Evolutionary conservation across 2,888 invertebrate species (phyloP).

Genomic region (Zygaena filipendulae): DNA sequence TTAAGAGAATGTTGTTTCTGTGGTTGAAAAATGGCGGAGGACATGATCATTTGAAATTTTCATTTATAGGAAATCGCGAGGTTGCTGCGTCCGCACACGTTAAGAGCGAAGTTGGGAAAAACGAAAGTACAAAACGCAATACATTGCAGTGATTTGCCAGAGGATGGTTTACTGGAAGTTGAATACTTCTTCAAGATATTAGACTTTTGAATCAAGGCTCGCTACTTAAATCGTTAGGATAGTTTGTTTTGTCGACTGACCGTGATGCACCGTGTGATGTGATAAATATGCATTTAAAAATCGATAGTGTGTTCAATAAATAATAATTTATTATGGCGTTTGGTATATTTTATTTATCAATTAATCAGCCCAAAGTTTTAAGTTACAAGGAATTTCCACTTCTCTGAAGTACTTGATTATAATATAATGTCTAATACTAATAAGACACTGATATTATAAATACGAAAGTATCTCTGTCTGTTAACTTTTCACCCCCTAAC

Average conservation of each 20-base stretch:
- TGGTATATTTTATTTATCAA: too few species aligned
- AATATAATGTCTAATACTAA: too few species aligned
- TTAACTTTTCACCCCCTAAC: neutral
- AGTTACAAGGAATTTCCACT: too few species aligned
- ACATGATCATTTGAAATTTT: too few species aligned
- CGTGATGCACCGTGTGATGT: too few species aligned
- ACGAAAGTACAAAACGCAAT: slow-evolving; percentile 88
- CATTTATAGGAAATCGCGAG: slow-evolving; percentile 82
- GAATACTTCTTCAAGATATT: slow-evolving; percentile 85
- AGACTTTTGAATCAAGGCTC: slow-evolving; percentile 37
- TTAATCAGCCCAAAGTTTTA: too few species aligned
- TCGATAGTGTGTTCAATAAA: too few species aligned
- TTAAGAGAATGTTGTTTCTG: too few species aligned
- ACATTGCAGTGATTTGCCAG: slow-evolving; percentile 93
- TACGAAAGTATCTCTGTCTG: neutral
- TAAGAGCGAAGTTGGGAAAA: slow-evolving; percentile 86
- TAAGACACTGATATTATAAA: neutral
- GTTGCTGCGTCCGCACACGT: slow-evolving; percentile 82
- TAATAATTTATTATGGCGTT: too few species aligned
- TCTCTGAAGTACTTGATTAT: too few species aligned
- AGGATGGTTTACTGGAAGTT: slow-evolving; percentile 86
- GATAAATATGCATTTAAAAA: too few species aligned
- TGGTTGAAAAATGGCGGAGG: too few species aligned
- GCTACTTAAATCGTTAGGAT: slow-evolving; percentile 14
- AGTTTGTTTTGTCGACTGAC: slow-evolving; percentile 1